A percentile compares a stretch with the other conserved stretches of the same genome.
Evolutionary conservation across 2,113 vertebrate genomes (phyloP).

Genomic region (Galbula dea): DNA sequence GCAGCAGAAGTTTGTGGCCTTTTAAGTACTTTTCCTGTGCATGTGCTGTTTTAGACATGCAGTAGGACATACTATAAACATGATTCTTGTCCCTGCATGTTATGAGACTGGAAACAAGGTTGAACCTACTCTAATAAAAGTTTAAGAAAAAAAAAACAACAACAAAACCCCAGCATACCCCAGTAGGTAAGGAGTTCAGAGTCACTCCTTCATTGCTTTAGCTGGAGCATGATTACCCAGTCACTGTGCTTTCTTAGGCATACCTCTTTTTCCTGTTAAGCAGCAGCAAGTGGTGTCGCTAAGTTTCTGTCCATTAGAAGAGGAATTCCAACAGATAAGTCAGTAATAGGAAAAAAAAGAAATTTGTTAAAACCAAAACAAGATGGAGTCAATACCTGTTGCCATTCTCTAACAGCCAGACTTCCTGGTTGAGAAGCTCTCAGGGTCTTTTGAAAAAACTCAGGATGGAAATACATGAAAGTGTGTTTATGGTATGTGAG

Average conservation of each 20-base stretch:
- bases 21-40: not conserved
- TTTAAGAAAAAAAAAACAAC: not conserved
- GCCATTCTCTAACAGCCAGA: not conserved
- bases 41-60: not conserved
- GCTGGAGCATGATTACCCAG: not conserved
- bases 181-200: constrained; percentile 11
- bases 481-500: not conserved
- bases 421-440: not conserved
- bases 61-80: not conserved
- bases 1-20: not conserved
- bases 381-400: not conserved
- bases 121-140: not conserved
- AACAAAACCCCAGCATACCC: too few relatives aligned
- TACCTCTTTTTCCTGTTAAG: not conserved
- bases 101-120: not conserved
- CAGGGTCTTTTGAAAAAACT: not conserved
- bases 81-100: not conserved
- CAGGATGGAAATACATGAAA: not conserved
- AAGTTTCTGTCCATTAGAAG: not conserved
- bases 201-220: constrained; percentile 3
- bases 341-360: not conserved
- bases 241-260: not conserved
- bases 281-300: not conserved
- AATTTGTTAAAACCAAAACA: not conserved
- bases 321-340: constrained; percentile 6